Conservation (phyloP, 2,797 vertebrate genomes). For the Brachyalestes nurse region DNA sequence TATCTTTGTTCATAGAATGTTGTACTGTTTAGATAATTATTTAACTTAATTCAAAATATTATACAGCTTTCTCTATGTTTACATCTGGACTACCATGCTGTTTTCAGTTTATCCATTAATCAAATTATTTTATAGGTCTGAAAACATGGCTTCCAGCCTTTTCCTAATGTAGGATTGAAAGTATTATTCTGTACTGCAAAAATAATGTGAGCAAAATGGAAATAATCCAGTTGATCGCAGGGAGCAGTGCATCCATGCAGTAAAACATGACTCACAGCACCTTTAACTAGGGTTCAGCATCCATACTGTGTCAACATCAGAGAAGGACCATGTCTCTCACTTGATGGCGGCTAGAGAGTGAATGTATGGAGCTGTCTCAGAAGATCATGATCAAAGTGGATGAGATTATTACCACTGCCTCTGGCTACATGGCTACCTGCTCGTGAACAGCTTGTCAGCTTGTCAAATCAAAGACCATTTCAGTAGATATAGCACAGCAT, state of each 20-base stretch:
- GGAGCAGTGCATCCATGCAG: background rate
- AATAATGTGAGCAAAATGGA: background rate
- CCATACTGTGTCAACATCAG: background rate
- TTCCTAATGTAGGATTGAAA: background rate
- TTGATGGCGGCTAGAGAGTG: background rate
- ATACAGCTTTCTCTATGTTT: no score
- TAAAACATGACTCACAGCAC: background rate
- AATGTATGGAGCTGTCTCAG: constrained; percentile 4
- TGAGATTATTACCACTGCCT: background rate
- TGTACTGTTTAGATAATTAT: no score
- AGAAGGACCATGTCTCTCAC: background rate
- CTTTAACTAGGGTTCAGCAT: background rate
- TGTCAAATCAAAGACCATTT: background rate
- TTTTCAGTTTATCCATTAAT: background rate
- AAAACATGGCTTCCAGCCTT: background rate
- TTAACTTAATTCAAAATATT: no score
- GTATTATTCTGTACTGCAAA: background rate
- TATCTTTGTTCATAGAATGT: no score
- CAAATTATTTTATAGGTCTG: background rate
- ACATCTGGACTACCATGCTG: no score
- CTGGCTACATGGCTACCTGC: background rate
- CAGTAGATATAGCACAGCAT: background rate
- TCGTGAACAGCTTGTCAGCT: background rate
- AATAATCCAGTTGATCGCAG: background rate
- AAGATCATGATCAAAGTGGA: constrained; percentile 2